These are phyloP conservation scores for Epizoanthus ramosus DNA, from an alignment of 92 coral and sea anemone genomes.

Conservation along the genomic window DNA sequence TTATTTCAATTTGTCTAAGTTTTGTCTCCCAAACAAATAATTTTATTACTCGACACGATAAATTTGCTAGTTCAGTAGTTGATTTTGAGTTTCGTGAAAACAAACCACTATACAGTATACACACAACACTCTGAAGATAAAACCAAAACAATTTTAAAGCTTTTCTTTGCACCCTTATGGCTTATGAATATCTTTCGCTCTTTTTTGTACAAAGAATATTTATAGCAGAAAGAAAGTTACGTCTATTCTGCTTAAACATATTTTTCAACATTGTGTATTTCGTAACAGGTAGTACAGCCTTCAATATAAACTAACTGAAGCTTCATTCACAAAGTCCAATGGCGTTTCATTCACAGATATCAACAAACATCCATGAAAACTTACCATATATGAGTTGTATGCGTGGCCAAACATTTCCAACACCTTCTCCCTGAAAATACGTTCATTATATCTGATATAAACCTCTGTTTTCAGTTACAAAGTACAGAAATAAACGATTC, in stretches of 20 bases:
- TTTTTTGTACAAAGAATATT: neutral
- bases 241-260: too few relatives aligned
- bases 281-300: neutral
- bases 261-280: constrained; percentile 6
- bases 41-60: neutral
- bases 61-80: neutral
- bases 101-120: neutral
- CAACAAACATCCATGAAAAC: constrained; percentile 24
- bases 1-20: neutral
- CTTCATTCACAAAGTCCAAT: neutral
- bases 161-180: too few relatives aligned
- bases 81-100: neutral
- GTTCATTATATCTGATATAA: neutral
- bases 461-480: neutral
- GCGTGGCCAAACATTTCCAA: constrained; percentile 98
- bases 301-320: neutral
- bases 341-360: neutral
- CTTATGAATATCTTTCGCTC: neutral
- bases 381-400: constrained; percentile 95
- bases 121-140: neutral
- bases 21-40: neutral
- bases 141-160: neutral
- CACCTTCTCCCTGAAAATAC: constrained; percentile 76
- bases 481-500: constrained; percentile 10
- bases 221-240: neutral